A percentile compares a stretch with the other conserved stretches of the same genome.
Evolutionary conservation across 2,797 vertebrate genomes (phyloP).

Genomic region (Hemibagrus guttatus): DNA sequence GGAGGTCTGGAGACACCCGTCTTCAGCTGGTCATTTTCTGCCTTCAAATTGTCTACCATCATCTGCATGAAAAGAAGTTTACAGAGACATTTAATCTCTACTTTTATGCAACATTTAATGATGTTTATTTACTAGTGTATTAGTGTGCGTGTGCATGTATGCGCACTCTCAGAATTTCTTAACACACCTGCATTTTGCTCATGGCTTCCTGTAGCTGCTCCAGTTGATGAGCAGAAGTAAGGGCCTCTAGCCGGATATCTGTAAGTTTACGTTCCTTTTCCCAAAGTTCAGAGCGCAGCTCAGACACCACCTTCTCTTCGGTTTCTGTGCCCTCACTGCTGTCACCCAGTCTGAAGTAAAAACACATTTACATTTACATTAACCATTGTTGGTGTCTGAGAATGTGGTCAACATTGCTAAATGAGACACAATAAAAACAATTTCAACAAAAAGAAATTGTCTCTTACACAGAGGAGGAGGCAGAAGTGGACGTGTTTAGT

Average conservation of each 20-base stretch:
- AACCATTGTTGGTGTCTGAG: background rate
- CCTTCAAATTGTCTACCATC: constrained; percentile 93
- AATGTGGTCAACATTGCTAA: background rate
- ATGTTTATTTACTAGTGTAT: background rate
- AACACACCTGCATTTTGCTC: constrained; percentile 92
- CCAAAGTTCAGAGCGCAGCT: constrained; percentile 92
- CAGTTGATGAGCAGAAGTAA: constrained; percentile 94
- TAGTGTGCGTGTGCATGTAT: background rate
- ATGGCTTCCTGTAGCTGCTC: constrained; percentile 97
- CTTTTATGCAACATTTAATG: background rate
- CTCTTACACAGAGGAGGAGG: constrained; percentile 77
- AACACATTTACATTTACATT: background rate
- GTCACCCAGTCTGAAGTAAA: constrained; percentile 77
- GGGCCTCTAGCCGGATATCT: constrained; percentile 93
- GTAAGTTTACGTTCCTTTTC: constrained; percentile 98
- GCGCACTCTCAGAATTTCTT: background rate
- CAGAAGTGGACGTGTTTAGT: constrained; percentile 80
- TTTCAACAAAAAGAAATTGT: background rate
- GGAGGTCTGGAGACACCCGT: constrained; percentile 77
- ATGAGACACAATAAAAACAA: background rate
- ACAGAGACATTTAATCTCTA: background rate
- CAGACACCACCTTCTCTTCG: constrained; percentile 89
- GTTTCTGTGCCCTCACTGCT: constrained; percentile 65
- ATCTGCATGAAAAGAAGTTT: constrained; percentile 67
- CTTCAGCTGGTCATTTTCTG: constrained; percentile 93